phyloP scores from a whole-genome alignment of 1,140 invertebrate genomes.

The Condylostylus longicornis region DNA sequence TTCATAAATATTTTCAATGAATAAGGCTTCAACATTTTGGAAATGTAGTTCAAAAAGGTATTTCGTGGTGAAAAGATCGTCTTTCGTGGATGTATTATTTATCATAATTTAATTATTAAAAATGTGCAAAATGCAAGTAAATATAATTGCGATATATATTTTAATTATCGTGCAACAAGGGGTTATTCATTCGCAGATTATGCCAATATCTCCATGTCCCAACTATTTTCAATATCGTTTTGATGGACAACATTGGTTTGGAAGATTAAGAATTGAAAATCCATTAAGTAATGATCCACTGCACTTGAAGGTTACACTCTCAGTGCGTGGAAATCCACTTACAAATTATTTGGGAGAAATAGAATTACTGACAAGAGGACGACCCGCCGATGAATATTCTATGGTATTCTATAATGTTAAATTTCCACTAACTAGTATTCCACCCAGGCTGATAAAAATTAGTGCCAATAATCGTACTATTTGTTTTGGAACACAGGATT shows the following conservation, averaged over 20 bases:
- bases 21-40: no score
- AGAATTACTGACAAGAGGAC: constrained; percentile 23
- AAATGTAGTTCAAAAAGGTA: no score
- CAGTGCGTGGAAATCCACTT: constrained; percentile 26
- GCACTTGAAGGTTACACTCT: constrained; percentile 24
- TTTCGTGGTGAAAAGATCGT: no score
- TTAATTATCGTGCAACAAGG: no score
- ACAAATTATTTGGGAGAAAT: constrained; percentile 29
- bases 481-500: constrained; percentile 23
- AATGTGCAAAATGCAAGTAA: no score
- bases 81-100: no score
- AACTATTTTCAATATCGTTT: constrained; percentile 29
- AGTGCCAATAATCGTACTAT: constrained; percentile 23
- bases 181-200: no score
- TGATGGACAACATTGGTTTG: constrained; percentile 27
- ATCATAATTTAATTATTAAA: no score
- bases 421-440: constrained; percentile 24
- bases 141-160: no score
- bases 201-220: constrained; percentile 26
- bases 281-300: constrained; percentile 15
- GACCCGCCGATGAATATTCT: constrained; percentile 15
- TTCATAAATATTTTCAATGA: no score
- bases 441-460: constrained; percentile 23
- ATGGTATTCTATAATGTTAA: constrained; percentile 24
- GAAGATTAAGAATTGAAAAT: constrained; percentile 21